Base-by-base conservation (phyloP, 2,888 invertebrate species). In the Drosophila incognita region DNA sequence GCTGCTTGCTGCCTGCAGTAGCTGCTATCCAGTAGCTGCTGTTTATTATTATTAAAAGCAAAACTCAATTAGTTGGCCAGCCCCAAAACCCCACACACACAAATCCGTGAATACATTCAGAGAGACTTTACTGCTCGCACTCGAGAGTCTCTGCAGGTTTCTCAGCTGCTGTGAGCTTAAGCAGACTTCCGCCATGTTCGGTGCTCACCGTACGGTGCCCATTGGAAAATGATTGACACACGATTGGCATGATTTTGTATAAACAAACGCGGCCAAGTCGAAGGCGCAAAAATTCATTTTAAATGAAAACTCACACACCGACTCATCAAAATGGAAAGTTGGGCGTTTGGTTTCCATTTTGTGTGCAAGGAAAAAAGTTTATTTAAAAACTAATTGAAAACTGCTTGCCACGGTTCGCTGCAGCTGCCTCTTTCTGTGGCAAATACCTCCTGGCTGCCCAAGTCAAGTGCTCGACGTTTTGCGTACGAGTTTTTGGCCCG, bases 231-330 rank as follows among this genome's bases (percentile, higher is more conserved):
- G 91, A 92, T 92, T 91, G 91, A 92, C 91, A 91, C 85, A 83
- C 92, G 91, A 91, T 91, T 91, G 91, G 92, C 91, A 91, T 90
- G 88, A 90, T 87, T 91, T 84, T 89, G 79, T 90, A 82, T 91
- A 91, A 91, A 92, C 88, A 90, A 87, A 79, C 61, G 75, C 58
- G 42, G 48, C 38, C 60, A 63, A 67, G 63, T 61, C 66, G 60
- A 62, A 74, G 80, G 70, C 76, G 79, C 76, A 76, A 82, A 75
- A 79, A 66, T 63, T 64, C 65, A 59, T 76, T 66, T 75, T 63
- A 74, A 69, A 61, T 57, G 62, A 75, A 75, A 75, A 72, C 71
- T 49, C 79, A 48, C 69, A 65, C 69, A 65, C 82, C 53, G 60
- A 42, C 21, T 21, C 11, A 42, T 42, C 42, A 77, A 89, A 87